Base-by-base conservation (phyloP, 2,113 vertebrate genomes). In the Excalfactoria chinensis region DNA sequence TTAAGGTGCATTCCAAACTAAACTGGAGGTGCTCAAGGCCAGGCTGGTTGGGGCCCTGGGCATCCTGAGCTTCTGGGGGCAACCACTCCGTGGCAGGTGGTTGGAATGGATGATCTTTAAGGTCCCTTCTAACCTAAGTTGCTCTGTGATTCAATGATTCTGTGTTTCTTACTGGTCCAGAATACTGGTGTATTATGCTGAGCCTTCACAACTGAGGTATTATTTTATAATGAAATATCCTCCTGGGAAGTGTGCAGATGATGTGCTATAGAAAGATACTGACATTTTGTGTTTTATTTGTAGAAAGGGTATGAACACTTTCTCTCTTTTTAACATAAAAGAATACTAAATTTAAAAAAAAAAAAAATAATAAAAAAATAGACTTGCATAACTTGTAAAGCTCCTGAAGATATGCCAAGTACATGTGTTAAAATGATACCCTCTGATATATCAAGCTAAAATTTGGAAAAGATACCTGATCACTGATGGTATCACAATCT, bases 191-290 rank as follows among this genome's bases (percentile, higher is more conserved):
- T 89, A 86, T 73, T 81, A 53, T 80, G 56, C 86, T 68, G 81
- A 79, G 85, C 55, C 74, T 93, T 74, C 78, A 94, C 95, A 92
- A 85, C 81, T 16, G 55, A 94, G 71, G 93, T 91, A 86, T 4
- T 59, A 77, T 92, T 95, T 93, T 87, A 67, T 89, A 87, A 92
- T 71, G 75, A 87, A 93, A 96, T 95, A 53, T 74, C 53, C 94
- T 68, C 13, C 9, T 35, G 60, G 87, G 79, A 89, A 89, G 64
- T 2, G 9, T 92, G 87, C 68, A 77, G 75, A 91, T 74, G 75
- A 91, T 74, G 48, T 74, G 80, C 48, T 68, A 46, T 37, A 22
- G 87, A 92, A 93, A 96, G 64, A 76, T 74, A 77, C 62, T 80
- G 84, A 92, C 37, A 69, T 53, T 73, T 68, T 21, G 23, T 60